These are phyloP conservation scores for Shinisaurus crocodilurus DNA, from an alignment of 2,113 vertebrate genomes.

Conservation along the genomic window DNA sequence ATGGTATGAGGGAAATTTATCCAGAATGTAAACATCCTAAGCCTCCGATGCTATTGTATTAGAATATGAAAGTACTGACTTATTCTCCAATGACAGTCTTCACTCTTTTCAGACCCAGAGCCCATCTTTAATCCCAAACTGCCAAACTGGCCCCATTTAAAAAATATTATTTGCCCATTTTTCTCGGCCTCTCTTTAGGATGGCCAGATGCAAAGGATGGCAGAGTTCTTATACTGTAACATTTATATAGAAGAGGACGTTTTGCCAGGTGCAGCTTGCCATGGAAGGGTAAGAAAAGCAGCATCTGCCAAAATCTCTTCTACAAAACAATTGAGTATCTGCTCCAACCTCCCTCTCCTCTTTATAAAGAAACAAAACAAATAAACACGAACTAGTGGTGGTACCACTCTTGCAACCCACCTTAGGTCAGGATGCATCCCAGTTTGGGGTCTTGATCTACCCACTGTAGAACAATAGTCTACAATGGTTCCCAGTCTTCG, in stretches of 20 bases:
- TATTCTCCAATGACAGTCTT: background rate
- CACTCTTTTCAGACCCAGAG: background rate
- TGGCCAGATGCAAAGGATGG: background rate
- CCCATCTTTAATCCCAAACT: background rate
- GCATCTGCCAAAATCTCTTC: background rate
- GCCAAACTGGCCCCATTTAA: background rate
- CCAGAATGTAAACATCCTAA: slow-evolving; percentile 8
- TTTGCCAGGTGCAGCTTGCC: background rate
- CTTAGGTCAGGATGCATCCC: too few species aligned
- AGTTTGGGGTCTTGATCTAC: background rate
- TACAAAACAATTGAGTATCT: background rate
- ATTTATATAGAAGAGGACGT: background rate
- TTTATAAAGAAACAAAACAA: background rate
- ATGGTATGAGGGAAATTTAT: slow-evolving; percentile 11
- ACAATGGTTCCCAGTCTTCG: background rate
- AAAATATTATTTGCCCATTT: background rate
- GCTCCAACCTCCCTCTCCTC: background rate
- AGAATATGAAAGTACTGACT: background rate
- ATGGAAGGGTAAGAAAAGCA: background rate
- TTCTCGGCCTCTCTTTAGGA: background rate
- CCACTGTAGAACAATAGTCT: background rate
- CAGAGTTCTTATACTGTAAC: background rate
- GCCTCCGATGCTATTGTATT: slow-evolving; percentile 19
- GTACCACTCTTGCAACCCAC: background rate
- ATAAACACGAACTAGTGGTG: too few species aligned